Evolutionary conservation across 2,888 invertebrate genomes (phyloP).

Genomic region (Orgyia antiqua): DNA sequence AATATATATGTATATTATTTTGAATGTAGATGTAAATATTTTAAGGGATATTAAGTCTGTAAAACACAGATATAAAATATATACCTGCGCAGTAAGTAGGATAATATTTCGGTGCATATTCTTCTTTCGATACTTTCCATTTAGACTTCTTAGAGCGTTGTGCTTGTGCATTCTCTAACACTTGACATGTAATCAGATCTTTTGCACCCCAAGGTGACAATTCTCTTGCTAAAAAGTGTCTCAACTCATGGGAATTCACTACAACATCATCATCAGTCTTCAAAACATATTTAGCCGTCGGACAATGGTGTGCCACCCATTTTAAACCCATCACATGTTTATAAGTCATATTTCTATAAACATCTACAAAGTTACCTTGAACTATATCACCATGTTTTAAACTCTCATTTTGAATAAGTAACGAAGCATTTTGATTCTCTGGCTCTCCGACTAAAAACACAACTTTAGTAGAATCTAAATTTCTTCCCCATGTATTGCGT

Average conservation of each 20-base stretch:
- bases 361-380: constrained; percentile 86
- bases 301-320: constrained; percentile 85
- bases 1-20: too few species aligned
- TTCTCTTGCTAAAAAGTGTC: constrained; percentile 76
- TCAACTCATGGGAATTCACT: constrained; percentile 81
- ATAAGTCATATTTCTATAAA: constrained; percentile 89
- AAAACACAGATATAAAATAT: constrained; percentile 4
- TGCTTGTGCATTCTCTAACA: constrained; percentile 64
- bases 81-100: constrained; percentile 86
- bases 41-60: too few species aligned
- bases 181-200: constrained; percentile 81
- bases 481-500: constrained; percentile 85
- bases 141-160: constrained; percentile 83
- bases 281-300: constrained; percentile 81
- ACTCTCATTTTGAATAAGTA: constrained; percentile 74
- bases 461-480: constrained; percentile 72
- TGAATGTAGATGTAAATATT: too few species aligned
- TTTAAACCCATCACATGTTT: constrained; percentile 91
- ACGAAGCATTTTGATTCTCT: constrained; percentile 35
- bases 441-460: constrained; percentile 82
- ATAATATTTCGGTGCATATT: constrained; percentile 81
- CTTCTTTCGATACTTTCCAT: constrained; percentile 85
- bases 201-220: constrained; percentile 79
- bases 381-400: constrained; percentile 81
- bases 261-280: constrained; percentile 89